These are phyloP conservation scores for Ficedula albicollis DNA, from an alignment of 2,797 vertebrate species.

Conservation along the genomic window DNA sequence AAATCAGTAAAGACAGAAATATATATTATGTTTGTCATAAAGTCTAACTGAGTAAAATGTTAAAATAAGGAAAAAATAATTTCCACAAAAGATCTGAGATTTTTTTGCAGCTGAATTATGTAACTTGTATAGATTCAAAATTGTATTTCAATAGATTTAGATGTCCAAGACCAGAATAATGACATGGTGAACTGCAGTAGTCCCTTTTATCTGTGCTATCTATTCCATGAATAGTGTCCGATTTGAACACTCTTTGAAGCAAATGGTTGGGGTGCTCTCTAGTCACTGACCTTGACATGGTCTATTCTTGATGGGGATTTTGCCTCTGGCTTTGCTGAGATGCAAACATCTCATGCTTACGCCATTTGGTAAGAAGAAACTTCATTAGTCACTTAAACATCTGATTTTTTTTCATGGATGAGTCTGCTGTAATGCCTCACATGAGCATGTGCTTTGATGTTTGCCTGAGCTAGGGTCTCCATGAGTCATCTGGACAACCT, in stretches of 20 bases:
- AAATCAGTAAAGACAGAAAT: not conserved
- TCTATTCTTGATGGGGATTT: not conserved
- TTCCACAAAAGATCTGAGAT: not conserved
- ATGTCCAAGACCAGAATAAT: not conserved
- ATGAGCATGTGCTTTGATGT: not conserved
- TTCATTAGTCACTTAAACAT: not conserved
- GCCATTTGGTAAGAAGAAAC: not conserved
- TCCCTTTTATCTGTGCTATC: not conserved
- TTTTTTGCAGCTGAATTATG: not conserved
- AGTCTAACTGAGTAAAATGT: not conserved
- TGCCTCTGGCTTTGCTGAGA: not conserved
- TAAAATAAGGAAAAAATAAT: not conserved
- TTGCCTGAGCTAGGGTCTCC: not conserved
- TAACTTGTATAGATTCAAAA: not conserved
- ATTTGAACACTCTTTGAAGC: not conserved
- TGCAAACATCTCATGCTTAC: not conserved
- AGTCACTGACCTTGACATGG: not conserved
- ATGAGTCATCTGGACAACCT: not conserved
- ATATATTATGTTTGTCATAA: not conserved
- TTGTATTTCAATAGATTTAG: not conserved
- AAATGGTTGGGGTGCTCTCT: not conserved
- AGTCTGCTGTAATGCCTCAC: not conserved
- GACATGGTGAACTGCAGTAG: not conserved
- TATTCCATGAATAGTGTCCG: not conserved
- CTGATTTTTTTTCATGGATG: not conserved